A percentile compares a stretch with the other conserved stretches of the same genome.
Evolutionary conservation across 2,797 vertebrate genomes (phyloP).

Genomic region (Basileuterus tristriatus): DNA sequence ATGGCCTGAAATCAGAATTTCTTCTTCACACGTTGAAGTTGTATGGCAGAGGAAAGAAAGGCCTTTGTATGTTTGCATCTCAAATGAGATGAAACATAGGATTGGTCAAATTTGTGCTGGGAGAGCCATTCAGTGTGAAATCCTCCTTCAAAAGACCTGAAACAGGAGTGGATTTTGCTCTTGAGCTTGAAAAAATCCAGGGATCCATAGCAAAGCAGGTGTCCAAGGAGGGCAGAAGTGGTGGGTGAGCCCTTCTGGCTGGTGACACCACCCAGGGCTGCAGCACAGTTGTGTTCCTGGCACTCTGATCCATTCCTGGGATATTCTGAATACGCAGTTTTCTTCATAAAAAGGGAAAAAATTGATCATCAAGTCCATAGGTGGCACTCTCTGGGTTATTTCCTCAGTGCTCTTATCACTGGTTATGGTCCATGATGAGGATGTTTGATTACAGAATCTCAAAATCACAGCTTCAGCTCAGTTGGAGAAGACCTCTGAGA

Average conservation of each 20-base stretch:
- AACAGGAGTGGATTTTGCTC: background rate
- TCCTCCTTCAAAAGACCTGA: background rate
- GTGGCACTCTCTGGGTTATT: background rate
- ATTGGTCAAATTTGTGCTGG: background rate
- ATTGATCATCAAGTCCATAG: background rate
- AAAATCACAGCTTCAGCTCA: accelerated
- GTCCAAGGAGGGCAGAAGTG: background rate
- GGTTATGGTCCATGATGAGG: accelerated
- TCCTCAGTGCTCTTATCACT: background rate
- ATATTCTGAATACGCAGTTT: background rate
- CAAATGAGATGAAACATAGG: background rate
- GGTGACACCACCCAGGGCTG: accelerated
- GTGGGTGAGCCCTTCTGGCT: background rate
- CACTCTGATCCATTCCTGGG: background rate
- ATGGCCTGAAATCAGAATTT: background rate
- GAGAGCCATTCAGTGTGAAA: background rate
- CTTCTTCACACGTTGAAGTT: background rate
- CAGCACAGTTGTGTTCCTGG: background rate
- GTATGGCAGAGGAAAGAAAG: background rate
- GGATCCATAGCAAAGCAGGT: too few relatives aligned
- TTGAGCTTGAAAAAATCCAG: background rate
- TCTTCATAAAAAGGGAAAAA: background rate
- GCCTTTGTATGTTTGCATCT: background rate
- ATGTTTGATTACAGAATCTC: background rate
- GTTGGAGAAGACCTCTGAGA: background rate